Evolutionary conservation across 2,888 invertebrate species (phyloP), one percentile per base, ranked within the genome.

Genomic region (Parasteatoda lunata): DNA sequence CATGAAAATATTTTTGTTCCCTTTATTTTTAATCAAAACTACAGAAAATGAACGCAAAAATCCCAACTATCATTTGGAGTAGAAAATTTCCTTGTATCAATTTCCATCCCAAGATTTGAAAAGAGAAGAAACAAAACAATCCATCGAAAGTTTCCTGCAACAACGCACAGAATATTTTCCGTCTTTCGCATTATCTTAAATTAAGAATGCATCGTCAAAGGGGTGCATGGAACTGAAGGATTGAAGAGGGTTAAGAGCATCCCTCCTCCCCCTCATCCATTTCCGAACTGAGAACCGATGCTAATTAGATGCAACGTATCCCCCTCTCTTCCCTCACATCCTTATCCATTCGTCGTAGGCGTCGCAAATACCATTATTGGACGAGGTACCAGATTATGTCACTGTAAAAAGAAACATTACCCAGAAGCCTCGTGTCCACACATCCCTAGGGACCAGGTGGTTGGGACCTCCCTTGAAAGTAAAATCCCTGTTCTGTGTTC

Each of bases 281-380:
- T 79, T 64, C 77, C 83, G 49, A 13, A 52, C 48, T 65, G 80
- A 47, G 73, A 73, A 70, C 69, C 79, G 59, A 85, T 85, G 76
- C 85, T 86, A 86, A 86, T 86, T 86, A 86, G 76, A 86, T 86
- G 85, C 85, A 71, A 86, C 71, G 76, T 45, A 86, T 77, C 85
- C 66, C 85, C 70, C 47, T 49, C 52, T 52, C 78, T 9, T 48
- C 54, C 66, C 49, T 48, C 5, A 49, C 66, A 76, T 72, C 76
- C 80, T 77, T 72, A 81, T 86, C 85, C 80, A 49, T 76, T 65
- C 77, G 71, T 59, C 77, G 65, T n/a, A 86, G 85, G 85, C 85
- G 85, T 80, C 77, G 85, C 80, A 80, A 86, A 86, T 86, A 54
- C 80, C 85, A 86, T 86, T 86, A 86, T 86, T 76, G 80, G 77